A percentile compares a stretch with the other conserved stretches of the same genome.
Conservation (phyloP, 2,113 vertebrate genomes). For the Dolichallabes microphthalmus region DNA sequence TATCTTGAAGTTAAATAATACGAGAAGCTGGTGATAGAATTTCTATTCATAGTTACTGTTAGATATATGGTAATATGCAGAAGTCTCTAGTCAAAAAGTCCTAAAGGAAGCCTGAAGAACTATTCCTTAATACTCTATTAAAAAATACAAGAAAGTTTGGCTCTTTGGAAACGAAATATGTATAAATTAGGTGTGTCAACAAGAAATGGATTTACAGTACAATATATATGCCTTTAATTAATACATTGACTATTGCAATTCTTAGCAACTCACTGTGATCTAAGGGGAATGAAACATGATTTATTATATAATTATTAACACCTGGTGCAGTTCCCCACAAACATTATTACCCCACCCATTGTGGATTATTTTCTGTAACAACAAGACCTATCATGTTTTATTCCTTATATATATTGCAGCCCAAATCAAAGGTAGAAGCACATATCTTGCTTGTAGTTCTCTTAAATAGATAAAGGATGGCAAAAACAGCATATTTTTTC, state of each 20-base stretch:
- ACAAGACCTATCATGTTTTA: not conserved
- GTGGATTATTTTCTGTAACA: not conserved
- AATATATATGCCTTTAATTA: not conserved
- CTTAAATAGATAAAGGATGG: not conserved
- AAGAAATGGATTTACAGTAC: too few species aligned
- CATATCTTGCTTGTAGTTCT: not conserved
- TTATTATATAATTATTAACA: not conserved
- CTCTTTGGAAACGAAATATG: too few species aligned
- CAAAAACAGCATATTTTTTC: constrained; percentile 18
- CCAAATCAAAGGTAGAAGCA: not conserved
- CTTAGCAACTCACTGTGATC: not conserved
- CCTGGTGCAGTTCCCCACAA: not conserved
- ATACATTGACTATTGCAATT: not conserved
- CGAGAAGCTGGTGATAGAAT: not conserved
- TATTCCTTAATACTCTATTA: too few species aligned
- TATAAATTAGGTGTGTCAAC: too few species aligned
- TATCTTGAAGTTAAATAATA: not conserved
- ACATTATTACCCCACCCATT: not conserved
- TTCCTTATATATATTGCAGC: not conserved
- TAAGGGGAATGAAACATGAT: not conserved
- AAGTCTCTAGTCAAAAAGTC: too few species aligned
- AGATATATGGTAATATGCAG: not conserved
- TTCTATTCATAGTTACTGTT: not conserved
- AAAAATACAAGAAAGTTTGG: too few species aligned
- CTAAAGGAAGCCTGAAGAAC: too few species aligned